These are phyloP conservation scores for Acanthurus tractus DNA, from an alignment of 2,797 vertebrate genomes.

Conservation along the genomic window DNA sequence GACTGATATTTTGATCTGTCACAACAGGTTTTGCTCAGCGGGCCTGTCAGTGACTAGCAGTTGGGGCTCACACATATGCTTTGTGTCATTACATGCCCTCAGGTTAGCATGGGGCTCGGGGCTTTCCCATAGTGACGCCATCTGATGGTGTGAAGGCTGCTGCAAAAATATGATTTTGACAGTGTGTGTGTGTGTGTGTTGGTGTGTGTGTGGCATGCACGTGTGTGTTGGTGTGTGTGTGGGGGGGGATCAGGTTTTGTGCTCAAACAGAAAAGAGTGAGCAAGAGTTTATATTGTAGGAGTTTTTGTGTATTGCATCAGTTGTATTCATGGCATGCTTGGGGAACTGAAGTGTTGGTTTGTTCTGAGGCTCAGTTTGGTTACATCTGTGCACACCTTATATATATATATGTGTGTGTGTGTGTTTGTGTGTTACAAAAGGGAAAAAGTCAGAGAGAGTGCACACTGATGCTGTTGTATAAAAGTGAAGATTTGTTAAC, in stretches of 20 bases:
- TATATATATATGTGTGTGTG: background rate
- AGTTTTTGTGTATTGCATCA: background rate
- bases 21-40: slow-evolving; percentile 72
- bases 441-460: background rate
- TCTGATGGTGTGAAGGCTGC: slow-evolving; percentile 60
- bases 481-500: slow-evolving; percentile 18
- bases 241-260: background rate
- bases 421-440: background rate
- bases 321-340: slow-evolving; percentile 2
- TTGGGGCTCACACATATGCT: slow-evolving; percentile 73
- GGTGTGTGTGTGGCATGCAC: background rate
- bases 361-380: background rate
- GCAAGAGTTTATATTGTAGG: background rate
- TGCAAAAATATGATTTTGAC: slow-evolving; percentile 26
- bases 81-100: slow-evolving; percentile 67
- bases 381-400: background rate
- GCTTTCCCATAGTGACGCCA: slow-evolving; percentile 46
- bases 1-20: slow-evolving; percentile 76
- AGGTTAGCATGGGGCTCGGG: slow-evolving; percentile 64
- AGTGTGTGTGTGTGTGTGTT: slow-evolving; percentile 1
- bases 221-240: background rate
- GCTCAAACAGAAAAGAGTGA: no score
- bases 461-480: slow-evolving; percentile 1
- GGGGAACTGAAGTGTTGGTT: background rate
- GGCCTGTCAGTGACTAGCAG: slow-evolving; percentile 60